Evolutionary conservation across 1,140 invertebrate species (phyloP).

Genomic region (Drosophila elegans): DNA sequence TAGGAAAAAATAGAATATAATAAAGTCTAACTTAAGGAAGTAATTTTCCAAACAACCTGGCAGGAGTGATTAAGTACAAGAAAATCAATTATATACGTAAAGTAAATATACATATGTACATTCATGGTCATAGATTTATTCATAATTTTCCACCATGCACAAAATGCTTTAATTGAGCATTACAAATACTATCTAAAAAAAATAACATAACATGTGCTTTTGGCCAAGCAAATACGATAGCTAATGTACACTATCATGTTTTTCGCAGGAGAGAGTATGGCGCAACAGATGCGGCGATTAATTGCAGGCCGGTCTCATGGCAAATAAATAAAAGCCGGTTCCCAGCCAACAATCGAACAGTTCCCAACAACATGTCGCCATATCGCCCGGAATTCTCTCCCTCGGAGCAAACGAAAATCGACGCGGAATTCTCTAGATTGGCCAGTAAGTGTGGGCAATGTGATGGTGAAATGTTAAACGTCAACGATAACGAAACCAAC

Average conservation of each 20-base stretch:
- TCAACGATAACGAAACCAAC: constrained; percentile 36
- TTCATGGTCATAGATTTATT: no score
- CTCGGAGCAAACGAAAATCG: constrained; percentile 85
- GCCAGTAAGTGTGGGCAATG: constrained; percentile 83
- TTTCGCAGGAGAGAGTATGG: constrained; percentile 9
- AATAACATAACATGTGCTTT: not conserved
- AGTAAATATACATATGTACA: no score
- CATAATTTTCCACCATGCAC: no score
- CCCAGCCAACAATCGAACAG: not conserved
- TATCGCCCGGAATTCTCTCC: constrained; percentile 74
- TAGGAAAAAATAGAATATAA: no score
- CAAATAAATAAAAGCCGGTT: constrained; percentile 37
- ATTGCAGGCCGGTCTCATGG: constrained; percentile 2
- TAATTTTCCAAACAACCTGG: no score
- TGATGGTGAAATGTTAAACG: constrained; percentile 47
- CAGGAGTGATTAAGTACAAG: not conserved
- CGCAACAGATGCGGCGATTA: constrained; percentile 11
- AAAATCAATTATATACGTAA: not conserved
- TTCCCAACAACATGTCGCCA: constrained; percentile 26
- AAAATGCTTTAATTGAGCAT: no score
- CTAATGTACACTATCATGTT: not conserved
- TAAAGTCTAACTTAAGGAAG: no score
- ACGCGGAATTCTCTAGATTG: constrained; percentile 85
- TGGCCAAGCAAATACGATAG: not conserved
- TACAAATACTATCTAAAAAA: no score